These are phyloP conservation scores for Pimephales promelas DNA, from an alignment of 2,113 vertebrate genomes.

Conservation along the genomic window DNA sequence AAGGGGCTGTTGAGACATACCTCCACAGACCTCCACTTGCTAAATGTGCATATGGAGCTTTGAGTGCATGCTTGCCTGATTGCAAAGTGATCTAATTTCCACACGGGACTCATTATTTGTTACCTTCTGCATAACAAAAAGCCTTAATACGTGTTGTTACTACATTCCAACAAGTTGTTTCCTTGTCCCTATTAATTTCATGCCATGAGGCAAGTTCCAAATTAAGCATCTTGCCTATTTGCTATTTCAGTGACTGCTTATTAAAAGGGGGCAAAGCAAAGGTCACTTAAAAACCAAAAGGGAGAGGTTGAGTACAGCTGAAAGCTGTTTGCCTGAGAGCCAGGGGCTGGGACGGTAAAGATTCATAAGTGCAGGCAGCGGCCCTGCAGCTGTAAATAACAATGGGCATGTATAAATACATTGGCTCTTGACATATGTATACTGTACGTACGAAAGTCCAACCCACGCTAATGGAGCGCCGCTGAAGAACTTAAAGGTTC, in stretches of 20 bases:
- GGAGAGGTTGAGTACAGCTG: conserved; percentile 4
- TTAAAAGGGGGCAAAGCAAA: conserved; percentile 27
- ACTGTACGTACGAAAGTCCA: background rate
- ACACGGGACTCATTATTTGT: background rate
- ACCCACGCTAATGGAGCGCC: conserved; percentile 16
- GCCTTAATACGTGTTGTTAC: background rate
- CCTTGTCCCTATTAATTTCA: conserved; percentile 41
- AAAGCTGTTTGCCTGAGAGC: conserved; percentile 37
- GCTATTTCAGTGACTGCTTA: conserved; percentile 30
- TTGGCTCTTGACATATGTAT: background rate
- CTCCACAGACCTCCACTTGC: conserved; percentile 9
- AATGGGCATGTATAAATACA: conserved; percentile 8
- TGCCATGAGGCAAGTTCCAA: conserved; percentile 41
- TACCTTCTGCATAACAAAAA: conserved; percentile 17
- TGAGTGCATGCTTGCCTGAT: background rate
- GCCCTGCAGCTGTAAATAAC: conserved; percentile 26
- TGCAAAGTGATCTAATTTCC: background rate
- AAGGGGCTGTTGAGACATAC: background rate
- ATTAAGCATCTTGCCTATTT: conserved; percentile 35
- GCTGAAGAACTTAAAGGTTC: conserved; percentile 21
- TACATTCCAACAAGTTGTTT: conserved; percentile 19
- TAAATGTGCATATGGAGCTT: conserved; percentile 17
- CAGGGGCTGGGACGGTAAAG: background rate
- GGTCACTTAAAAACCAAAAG: conserved; percentile 31
- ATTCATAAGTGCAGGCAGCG: background rate